A percentile compares a stretch with the other conserved stretches of the same genome.
phyloP scores from a whole-genome alignment of 2,113 vertebrate genomes.

The Misgurnus mizolepis region DNA sequence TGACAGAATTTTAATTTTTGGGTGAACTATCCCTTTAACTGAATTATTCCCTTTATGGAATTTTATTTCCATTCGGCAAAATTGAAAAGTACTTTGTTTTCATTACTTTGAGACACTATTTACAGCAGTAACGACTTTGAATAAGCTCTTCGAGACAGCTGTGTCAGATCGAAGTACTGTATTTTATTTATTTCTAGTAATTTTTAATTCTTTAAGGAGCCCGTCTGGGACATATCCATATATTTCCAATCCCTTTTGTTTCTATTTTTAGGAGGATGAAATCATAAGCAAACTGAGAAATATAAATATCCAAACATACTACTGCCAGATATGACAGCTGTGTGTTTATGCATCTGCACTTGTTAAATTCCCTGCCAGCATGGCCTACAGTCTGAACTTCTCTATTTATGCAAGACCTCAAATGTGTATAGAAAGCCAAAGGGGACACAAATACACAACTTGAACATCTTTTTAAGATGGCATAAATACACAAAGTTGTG shows the following conservation, averaged over 20 bases:
- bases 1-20: too few relatives aligned
- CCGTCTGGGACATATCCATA: not conserved
- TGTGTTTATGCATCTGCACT: not conserved
- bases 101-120: not conserved
- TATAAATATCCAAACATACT: constrained; percentile 55
- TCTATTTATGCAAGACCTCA: constrained; percentile 18
- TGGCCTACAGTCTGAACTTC: not conserved
- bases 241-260: not conserved
- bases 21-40: not conserved
- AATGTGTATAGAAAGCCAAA: not conserved
- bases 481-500: not conserved
- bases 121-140: not conserved
- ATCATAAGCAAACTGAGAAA: constrained; percentile 50
- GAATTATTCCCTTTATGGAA: not conserved
- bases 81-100: not conserved
- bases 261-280: not conserved
- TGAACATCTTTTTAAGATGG: not conserved
- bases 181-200: not conserved
- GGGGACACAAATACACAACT: not conserved
- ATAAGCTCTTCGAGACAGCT: not conserved
- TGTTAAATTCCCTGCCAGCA: not conserved
- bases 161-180: not conserved
- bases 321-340: constrained; percentile 30
- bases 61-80: not conserved
- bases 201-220: not conserved